Base-by-base conservation (phyloP, 2,888 invertebrate genomes). In the Frankliniella intonsa region DNA sequence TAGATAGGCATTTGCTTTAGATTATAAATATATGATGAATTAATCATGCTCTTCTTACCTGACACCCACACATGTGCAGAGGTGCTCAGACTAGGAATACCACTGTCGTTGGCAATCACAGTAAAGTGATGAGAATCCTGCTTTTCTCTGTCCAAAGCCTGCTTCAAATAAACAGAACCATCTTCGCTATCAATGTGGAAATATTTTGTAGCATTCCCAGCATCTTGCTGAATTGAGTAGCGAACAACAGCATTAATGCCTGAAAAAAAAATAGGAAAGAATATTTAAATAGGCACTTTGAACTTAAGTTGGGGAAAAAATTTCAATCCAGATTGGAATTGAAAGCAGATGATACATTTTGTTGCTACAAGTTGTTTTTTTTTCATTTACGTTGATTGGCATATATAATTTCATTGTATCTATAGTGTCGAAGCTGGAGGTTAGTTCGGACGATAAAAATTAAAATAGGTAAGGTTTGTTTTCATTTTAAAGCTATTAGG, bases 1-100 rank as follows among this genome's bases (percentile, higher is more conserved):
- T 14, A 81, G 49, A 38, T 3, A 38, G 38, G 38, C 38, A 38
- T 5, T 5, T 38, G 38, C 38, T 38, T 38, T 38, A 38, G 38
- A 3, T 14, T 50, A 22, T 79, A 55, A 81, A 51, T 79, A 81
- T 38, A 27, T 69, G 27, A 3, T 50, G 76, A 82, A 50, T 19
- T 55, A 81, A 27, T 80, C 19, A 50, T 51, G 22, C 50, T 49
- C 17, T 62, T 83, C 87, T 87, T 87, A 93, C 93, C 93, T 86
- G 91, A 91, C 55, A 97, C 90, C 91, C 95, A 94, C 22, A 97
- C 93, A 86, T 95, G 94, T 17, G 95, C 94, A 3, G 94, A 94
- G 84, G 94, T 93, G 83, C 92, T 92, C 22, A 96, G 90, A 84
- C 93, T 91, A 17, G 97, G 97, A n/a, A 92, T 91, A 17, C 97